Conservation (phyloP, 2,888 invertebrate species). For the Plebejus anna region DNA sequence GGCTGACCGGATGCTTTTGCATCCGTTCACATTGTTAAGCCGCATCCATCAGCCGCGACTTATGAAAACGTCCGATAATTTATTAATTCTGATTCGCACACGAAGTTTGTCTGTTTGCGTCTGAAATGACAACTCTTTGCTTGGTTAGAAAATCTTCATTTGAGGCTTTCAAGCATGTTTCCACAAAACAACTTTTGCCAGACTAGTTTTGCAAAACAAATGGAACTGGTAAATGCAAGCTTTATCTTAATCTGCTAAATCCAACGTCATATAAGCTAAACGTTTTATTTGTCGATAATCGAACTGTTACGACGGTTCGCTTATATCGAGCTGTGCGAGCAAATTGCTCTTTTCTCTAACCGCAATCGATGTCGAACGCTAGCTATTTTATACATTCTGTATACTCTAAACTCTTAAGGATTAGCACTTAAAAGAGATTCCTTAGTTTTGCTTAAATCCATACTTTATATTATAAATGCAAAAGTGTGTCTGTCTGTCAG, state of each 20-base stretch:
- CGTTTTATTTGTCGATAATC: background rate
- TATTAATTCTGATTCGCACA: too few relatives aligned
- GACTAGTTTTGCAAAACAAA: background rate
- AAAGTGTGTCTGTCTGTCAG: too few relatives aligned
- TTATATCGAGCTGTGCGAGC: background rate
- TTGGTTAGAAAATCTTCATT: too few relatives aligned
- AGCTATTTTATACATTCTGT: background rate
- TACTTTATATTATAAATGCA: too few relatives aligned
- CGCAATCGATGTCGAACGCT: slow-evolving; percentile 1
- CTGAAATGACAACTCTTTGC: too few relatives aligned
- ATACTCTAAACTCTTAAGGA: background rate
- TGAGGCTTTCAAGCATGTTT: too few relatives aligned
- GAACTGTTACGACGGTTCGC: background rate
- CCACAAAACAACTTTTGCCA: too few relatives aligned
- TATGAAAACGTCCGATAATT: too few relatives aligned
- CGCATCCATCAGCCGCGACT: too few relatives aligned
- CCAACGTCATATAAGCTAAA: slow-evolving; percentile 12
- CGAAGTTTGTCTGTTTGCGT: too few relatives aligned
- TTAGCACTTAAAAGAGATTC: background rate
- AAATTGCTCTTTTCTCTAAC: slow-evolving; percentile 8
- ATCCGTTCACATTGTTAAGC: too few relatives aligned
- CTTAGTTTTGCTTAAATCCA: background rate
- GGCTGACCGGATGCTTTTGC: too few relatives aligned
- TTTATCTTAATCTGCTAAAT: slow-evolving; percentile 16
- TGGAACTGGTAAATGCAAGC: background rate